Evolutionary conservation across 2,888 invertebrate genomes (phyloP).

Genomic region (Scrobipalpa costella): DNA sequence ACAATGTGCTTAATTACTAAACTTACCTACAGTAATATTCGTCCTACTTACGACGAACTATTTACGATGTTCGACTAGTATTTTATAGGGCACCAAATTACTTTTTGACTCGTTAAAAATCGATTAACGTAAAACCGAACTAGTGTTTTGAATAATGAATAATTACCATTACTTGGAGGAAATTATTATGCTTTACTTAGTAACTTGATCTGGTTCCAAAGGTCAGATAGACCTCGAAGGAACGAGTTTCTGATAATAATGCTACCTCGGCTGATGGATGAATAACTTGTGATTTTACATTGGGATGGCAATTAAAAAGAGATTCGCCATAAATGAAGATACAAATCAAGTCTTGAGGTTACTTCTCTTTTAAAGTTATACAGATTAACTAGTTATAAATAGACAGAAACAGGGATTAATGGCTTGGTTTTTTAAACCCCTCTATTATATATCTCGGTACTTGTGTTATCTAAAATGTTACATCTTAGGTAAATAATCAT

Average conservation of each 20-base stretch:
- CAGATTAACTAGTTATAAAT: too few species aligned
- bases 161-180: conserved; percentile 12
- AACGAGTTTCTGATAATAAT: conserved; percentile 19
- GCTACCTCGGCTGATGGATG: neutral
- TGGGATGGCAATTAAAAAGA: too few species aligned
- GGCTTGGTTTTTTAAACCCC: too few species aligned
- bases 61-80: conserved; percentile 10
- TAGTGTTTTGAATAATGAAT: conserved; percentile 21
- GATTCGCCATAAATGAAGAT: too few species aligned
- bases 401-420: too few species aligned
- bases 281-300: too few species aligned
- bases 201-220: conserved; percentile 16
- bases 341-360: too few species aligned
- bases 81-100: conserved; percentile 27
- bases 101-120: conserved; percentile 35
- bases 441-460: too few species aligned
- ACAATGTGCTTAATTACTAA: conserved; percentile 26
- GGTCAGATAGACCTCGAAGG: conserved; percentile 16
- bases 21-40: conserved; percentile 25
- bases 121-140: conserved; percentile 30
- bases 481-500: too few species aligned
- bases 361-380: too few species aligned
- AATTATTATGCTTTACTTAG: conserved; percentile 19
- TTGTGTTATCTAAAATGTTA: too few species aligned
- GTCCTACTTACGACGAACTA: conserved; percentile 16